Base-by-base conservation (phyloP, 2,113 vertebrate species). In the Neodontobutis hainanensis region DNA sequence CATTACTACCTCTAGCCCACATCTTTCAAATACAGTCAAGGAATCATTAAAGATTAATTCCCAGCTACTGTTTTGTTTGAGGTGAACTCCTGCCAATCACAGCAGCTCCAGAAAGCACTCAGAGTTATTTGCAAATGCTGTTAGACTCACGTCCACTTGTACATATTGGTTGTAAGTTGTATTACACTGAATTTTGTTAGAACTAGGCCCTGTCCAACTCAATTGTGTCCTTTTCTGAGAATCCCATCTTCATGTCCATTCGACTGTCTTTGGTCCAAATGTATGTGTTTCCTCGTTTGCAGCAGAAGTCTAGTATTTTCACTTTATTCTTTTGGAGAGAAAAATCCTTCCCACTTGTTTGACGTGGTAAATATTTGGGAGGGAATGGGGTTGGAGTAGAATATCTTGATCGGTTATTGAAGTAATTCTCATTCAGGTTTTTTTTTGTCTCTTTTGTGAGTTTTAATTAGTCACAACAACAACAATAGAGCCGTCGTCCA, bases 361-460 rank as follows among this genome's bases (percentile, higher is more conserved):
- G 60, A 15, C 69, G 73, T 79, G 67, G 72, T 87, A 80, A 71
- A 86, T 80, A 87, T 47, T 76, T 64, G 58, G 70, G 56, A 53
- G 35, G 42, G 68, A 59, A 48, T 36, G 61, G 78, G 77, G 65
- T 43, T 59, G 70, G 82, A 78, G 76, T 80, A 88, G 81, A 80
- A 80, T 84, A 91, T 65, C 66, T 78, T 77, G 78, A 85, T 77
- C 88, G 83, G 77, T 90, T 89, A 91, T 89, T 91, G 82, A 58
- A 82, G 61, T 84, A 74, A 80, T 83, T 64, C 68, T 27, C 38
- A 57, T 81, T 65, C 77, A 65, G 66, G 75, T 66, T 60, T 3
- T 15, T 45, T 5, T 48, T n/a, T 19, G 53, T 5, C n/a, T 32
- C 65, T 60, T 57, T 16, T 68, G 40, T 65, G n/a, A 32, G 32